A percentile compares a stretch with the other conserved stretches of the same genome.
phyloP scores from a whole-genome alignment of 2,797 vertebrate genomes.

The Danionella dracula region DNA sequence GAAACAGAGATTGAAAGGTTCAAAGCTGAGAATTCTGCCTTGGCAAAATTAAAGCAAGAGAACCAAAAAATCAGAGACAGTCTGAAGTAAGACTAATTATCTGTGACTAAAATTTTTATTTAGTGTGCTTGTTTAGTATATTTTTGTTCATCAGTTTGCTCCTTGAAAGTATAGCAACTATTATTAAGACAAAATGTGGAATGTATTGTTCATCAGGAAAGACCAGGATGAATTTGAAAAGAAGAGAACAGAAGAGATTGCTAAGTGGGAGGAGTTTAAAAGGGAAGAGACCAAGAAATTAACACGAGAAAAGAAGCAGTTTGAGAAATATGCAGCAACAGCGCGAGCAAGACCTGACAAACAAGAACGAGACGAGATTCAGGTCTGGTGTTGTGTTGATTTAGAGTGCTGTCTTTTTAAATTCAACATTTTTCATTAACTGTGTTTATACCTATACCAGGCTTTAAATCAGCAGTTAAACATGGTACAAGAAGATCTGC shows the following conservation, averaged over 20 bases:
- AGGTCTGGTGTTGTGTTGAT: slow-evolving; percentile 65
- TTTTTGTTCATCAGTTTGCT: too few relatives aligned
- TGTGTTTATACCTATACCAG: slow-evolving; percentile 55
- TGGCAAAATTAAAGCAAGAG: slow-evolving; percentile 79
- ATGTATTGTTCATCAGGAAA: too few relatives aligned
- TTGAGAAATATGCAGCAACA: slow-evolving; percentile 81
- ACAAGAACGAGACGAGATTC: slow-evolving; percentile 92
- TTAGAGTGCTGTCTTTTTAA: background rate
- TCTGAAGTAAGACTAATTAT: slow-evolving; percentile 69
- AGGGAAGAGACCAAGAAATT: slow-evolving; percentile 84
- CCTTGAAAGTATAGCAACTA: too few relatives aligned
- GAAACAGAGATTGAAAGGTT: slow-evolving; percentile 92
- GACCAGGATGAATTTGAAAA: slow-evolving; percentile 81
- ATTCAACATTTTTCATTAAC: background rate
- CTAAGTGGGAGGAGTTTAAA: slow-evolving; percentile 83
- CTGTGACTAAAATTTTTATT: background rate
- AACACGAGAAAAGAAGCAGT: slow-evolving; percentile 86
- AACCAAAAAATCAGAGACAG: slow-evolving; percentile 72
- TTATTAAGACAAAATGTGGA: too few relatives aligned
- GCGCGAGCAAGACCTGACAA: slow-evolving; percentile 88
- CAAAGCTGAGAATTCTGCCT: slow-evolving; percentile 79
- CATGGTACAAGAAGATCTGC: slow-evolving; percentile 85
- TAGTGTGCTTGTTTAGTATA: too few relatives aligned
- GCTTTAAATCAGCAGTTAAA: slow-evolving; percentile 82
- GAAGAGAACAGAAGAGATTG: slow-evolving; percentile 73